Percentiles rank a stretch among this genome's conserved stretches.
Conservation (phyloP, 2,797 vertebrate genomes). For the Tokudaia tokunoshimensis region DNA sequence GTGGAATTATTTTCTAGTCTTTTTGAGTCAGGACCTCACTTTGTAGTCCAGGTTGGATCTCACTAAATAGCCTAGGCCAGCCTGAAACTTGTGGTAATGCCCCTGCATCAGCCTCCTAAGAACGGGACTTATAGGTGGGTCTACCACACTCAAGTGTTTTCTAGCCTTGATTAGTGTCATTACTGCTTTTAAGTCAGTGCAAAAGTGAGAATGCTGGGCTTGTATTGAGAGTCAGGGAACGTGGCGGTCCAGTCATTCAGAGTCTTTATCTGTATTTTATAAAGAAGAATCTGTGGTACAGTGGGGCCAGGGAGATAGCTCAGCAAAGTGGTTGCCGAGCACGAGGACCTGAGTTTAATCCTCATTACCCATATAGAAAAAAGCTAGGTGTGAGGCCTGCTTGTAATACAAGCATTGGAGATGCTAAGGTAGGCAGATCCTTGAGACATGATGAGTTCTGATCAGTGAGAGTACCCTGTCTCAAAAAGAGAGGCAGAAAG, state of each 20-base stretch:
- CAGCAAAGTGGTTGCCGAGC: not conserved
- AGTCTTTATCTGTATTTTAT: not conserved
- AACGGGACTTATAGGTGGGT: not conserved
- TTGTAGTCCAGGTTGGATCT: not conserved
- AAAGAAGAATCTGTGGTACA: not conserved
- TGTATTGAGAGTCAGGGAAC: slow-evolving; percentile 2
- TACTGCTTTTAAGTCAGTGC: slow-evolving; percentile 40
- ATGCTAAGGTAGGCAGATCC: not conserved
- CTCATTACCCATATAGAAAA: not conserved
- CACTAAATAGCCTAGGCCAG: not conserved
- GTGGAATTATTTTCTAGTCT: slow-evolving; percentile 51
- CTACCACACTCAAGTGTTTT: not conserved
- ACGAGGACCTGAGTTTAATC: not conserved
- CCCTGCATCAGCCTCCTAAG: not conserved
- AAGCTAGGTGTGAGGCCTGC: not conserved
- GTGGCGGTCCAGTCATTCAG: not conserved
- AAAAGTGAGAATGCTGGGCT: slow-evolving; percentile 5
- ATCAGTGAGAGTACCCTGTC: not conserved
- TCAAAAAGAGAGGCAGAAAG: not conserved
- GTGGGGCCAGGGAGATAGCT: not conserved
- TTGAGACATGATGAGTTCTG: not conserved
- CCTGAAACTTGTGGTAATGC: not conserved
- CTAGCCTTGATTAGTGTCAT: slow-evolving; percentile 15
- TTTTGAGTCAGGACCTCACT: not conserved
- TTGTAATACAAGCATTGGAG: not conserved